Evolutionary conservation across 2,113 vertebrate species (phyloP).

Genomic region (Apteryx owenii): DNA sequence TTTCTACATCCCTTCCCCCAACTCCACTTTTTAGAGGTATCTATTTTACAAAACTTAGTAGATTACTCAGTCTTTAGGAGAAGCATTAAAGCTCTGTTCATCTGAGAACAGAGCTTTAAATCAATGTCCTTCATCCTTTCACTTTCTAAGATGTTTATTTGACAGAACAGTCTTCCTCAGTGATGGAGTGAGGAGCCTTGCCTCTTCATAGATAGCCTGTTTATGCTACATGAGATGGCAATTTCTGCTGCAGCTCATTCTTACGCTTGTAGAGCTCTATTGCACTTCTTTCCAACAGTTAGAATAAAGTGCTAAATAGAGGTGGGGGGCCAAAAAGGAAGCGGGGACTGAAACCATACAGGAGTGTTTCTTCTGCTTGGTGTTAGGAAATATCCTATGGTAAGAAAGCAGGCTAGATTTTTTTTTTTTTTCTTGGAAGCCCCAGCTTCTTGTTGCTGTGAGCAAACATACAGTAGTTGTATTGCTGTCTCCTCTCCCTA

Average conservation of each 20-base stretch:
- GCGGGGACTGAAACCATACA: neutral
- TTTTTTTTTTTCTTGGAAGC: neutral
- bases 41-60: neutral
- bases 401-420: neutral
- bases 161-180: neutral
- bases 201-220: neutral
- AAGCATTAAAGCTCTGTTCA: neutral
- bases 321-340: neutral
- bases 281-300: neutral
- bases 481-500: neutral
- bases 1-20: neutral
- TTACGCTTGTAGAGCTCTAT: neutral
- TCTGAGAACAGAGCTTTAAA: neutral
- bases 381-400: neutral
- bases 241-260: constrained; percentile 7
- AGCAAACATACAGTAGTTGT: neutral
- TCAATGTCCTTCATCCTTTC: neutral
- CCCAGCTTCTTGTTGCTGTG: neutral
- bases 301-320: neutral
- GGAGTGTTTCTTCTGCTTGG: neutral
- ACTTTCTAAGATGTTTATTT: neutral
- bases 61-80: neutral
- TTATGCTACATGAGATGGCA: neutral
- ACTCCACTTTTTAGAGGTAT: neutral
- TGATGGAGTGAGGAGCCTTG: neutral